phyloP scores from a whole-genome alignment of 2,888 invertebrate genomes.

The Coronaproctus castanopsis region DNA sequence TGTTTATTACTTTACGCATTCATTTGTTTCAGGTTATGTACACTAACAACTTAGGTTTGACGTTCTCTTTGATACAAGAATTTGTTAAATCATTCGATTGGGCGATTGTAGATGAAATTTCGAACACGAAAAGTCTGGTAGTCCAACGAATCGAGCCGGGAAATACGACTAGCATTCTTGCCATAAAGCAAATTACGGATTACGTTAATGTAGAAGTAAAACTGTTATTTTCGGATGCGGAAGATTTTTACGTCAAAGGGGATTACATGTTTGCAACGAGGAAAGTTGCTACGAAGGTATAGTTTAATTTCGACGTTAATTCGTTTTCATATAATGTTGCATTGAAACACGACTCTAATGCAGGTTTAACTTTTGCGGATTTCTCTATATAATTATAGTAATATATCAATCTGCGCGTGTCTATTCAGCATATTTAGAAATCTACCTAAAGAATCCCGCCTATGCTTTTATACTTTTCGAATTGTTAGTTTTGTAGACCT shows the following conservation, averaged over 20 bases:
- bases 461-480: too few species aligned
- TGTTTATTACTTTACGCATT: too few species aligned
- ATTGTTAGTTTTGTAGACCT: too few species aligned
- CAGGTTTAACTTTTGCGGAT: too few species aligned
- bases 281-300: constrained; percentile 37
- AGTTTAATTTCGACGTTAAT: too few species aligned
- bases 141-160: constrained; percentile 46
- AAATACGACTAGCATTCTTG: constrained; percentile 32
- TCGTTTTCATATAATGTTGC: too few species aligned
- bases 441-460: too few species aligned
- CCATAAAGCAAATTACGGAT: constrained; percentile 7
- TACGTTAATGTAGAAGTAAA: too few species aligned
- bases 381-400: too few species aligned
- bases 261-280: constrained; percentile 71
- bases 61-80: constrained; percentile 45
- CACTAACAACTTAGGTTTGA: constrained; percentile 50
- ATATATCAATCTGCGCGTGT: too few species aligned
- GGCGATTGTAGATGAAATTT: constrained; percentile 33
- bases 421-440: too few species aligned
- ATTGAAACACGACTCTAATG: too few species aligned
- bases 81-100: constrained; percentile 62
- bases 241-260: constrained; percentile 62
- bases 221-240: constrained; percentile 40
- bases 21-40: constrained; percentile 64
- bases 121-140: constrained; percentile 31